Evolutionary conservation across 2,888 invertebrate species (phyloP), one percentile per base, ranked within the genome.

Genomic region (Drosophila prostipennis): DNA sequence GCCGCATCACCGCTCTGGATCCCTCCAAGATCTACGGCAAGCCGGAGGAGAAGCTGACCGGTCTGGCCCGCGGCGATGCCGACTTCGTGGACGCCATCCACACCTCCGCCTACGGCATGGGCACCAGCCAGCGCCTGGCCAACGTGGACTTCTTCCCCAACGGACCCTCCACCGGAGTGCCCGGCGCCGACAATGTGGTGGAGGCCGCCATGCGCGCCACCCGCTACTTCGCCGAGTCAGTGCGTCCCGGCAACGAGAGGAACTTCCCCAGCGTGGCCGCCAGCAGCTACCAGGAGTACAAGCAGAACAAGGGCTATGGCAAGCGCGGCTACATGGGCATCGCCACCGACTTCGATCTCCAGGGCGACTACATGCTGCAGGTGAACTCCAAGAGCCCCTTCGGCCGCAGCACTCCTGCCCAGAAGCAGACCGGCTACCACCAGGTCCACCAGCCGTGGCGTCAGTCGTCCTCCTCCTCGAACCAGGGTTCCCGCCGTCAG

Each of bases 101-200:
- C 63, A 87, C 91, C 8, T 90, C 91, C 1, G 84, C 80, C 45
- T 86, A 82, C 34, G 90, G 91, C 37, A 85, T 89, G 81, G 91
- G 90, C 34, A 89, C 82, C n/a, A 39, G 59, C 6, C 56, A 67
- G 10, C 84, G 90, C 5, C 71, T 79, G 14, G 92, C 87, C 60
- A 89, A 92, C 77, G 87, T 87, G 52, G 92, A 92, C 58, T 92
- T 91, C 82, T 92, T 83, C 60, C 91, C 91, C 45, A 91, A 91
- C 60, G 91, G 90, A 37, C 89, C 89, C 6, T 60, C 74, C 8
- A 51, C 74, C 19, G 77, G 76, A 46, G 89, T 84, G 7, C 89
- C 91, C 46, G 91, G 91, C 6, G 85, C 91, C 26, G 73, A 79
- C 11, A 90, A 90, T 39, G 82, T 91, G 26, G 63, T 91, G 10